A percentile compares a stretch with the other conserved stretches of the same genome.
phyloP scores from a whole-genome alignment of 2,113 vertebrate species.

The Natator depressus region DNA sequence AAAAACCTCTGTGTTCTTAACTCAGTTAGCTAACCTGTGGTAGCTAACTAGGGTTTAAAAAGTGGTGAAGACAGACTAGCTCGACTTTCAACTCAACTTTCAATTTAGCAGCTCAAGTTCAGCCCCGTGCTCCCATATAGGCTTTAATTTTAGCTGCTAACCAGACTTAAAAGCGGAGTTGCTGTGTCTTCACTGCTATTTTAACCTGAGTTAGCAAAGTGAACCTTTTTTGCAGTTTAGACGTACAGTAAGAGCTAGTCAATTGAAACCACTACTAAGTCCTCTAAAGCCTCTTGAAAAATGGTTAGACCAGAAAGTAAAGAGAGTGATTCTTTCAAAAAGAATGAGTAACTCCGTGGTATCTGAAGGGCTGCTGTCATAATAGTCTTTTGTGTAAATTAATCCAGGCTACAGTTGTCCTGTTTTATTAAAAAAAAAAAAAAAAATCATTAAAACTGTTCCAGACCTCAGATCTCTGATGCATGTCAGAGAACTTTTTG shows the following conservation, averaged over 20 bases:
- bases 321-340: background rate
- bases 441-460: background rate
- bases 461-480: background rate
- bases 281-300: background rate
- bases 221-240: background rate
- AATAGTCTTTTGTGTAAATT: background rate
- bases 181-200: background rate
- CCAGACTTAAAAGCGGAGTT: background rate
- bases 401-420: background rate
- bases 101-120: background rate
- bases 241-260: background rate
- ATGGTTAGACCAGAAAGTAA: background rate
- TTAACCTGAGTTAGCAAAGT: background rate
- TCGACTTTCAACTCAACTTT: background rate
- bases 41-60: too few species aligned
- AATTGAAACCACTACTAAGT: background rate
- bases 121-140: background rate
- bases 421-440: background rate
- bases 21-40: background rate
- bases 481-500: accelerated
- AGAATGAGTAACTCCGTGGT: background rate
- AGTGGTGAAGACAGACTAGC: background rate
- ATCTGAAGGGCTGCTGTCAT: background rate
- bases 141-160: background rate
- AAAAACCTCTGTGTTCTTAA: background rate